phyloP scores from a whole-genome alignment of 1,140 invertebrate species.

The Drosophila serrata region DNA sequence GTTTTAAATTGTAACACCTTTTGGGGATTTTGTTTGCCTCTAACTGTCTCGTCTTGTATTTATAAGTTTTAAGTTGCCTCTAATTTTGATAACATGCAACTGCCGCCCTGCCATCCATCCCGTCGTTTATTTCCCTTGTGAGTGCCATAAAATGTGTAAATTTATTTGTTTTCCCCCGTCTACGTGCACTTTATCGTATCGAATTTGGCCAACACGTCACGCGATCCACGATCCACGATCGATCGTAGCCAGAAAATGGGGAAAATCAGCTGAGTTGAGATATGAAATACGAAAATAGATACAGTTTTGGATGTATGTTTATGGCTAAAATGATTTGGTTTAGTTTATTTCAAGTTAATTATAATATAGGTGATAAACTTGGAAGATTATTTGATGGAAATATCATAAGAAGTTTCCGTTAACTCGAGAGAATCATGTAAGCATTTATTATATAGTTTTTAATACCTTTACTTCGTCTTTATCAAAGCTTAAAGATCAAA shows the following conservation, averaged over 20 bases:
- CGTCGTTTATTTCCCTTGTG: conserved; percentile 20
- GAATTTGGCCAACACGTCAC: conserved; percentile 55
- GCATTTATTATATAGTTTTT: no score
- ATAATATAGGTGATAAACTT: neutral
- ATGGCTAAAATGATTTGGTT: neutral
- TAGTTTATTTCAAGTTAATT: neutral
- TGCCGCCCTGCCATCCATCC: neutral
- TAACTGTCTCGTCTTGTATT: conserved; percentile 35
- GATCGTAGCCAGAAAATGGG: neutral
- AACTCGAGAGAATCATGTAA: no score
- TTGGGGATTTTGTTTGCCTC: conserved; percentile 28
- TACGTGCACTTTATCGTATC: conserved; percentile 42
- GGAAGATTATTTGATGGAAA: neutral
- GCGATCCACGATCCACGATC: conserved; percentile 62
- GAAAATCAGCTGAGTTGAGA: conserved; percentile 24
- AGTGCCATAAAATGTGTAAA: conserved; percentile 74
- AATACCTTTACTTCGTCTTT: neutral
- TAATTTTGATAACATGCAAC: conserved; percentile 63
- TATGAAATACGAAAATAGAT: conserved; percentile 6
- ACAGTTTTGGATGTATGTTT: neutral
- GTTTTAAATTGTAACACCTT: conserved; percentile 73
- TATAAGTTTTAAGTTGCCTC: conserved; percentile 32
- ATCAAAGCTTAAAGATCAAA: neutral
- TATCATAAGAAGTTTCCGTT: no score
- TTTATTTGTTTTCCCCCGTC: conserved; percentile 54